Conservation (phyloP, 2,797 vertebrate species). For the Vipera ursinii region DNA sequence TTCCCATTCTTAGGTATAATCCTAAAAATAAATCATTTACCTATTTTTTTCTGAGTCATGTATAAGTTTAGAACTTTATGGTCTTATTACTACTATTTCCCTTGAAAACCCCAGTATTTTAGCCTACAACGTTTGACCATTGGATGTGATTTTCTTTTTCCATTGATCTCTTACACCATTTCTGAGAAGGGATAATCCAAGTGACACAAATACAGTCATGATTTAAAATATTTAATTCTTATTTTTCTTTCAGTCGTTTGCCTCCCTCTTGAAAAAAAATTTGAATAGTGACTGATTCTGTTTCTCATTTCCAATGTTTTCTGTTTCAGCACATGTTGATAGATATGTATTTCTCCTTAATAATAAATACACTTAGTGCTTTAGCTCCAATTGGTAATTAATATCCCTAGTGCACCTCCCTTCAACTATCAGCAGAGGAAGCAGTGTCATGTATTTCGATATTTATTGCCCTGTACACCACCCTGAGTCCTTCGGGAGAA, state of each 20-base stretch:
- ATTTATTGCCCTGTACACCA: no score
- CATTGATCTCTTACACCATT: background rate
- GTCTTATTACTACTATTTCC: background rate
- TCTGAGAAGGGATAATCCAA: background rate
- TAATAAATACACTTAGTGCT: slow-evolving; percentile 9
- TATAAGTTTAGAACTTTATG: background rate
- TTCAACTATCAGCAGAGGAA: background rate
- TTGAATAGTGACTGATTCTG: background rate
- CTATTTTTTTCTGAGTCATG: background rate
- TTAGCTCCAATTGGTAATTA: slow-evolving; percentile 8
- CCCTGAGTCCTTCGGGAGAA: no score
- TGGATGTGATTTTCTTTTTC: background rate
- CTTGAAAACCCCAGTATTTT: background rate
- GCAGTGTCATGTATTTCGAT: background rate
- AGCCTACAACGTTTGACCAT: background rate
- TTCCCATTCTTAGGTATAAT: background rate
- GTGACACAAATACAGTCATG: background rate
- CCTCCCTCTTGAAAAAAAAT: slow-evolving; percentile 1
- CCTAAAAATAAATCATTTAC: background rate
- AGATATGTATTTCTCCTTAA: slow-evolving; percentile 2
- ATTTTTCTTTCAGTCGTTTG: slow-evolving; percentile 29
- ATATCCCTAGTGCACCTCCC: background rate
- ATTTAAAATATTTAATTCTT: background rate
- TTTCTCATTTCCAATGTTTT: background rate
- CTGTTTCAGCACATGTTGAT: background rate